phyloP scores from a whole-genome alignment of 2,797 vertebrate species.

The Melanitta fusca region DNA sequence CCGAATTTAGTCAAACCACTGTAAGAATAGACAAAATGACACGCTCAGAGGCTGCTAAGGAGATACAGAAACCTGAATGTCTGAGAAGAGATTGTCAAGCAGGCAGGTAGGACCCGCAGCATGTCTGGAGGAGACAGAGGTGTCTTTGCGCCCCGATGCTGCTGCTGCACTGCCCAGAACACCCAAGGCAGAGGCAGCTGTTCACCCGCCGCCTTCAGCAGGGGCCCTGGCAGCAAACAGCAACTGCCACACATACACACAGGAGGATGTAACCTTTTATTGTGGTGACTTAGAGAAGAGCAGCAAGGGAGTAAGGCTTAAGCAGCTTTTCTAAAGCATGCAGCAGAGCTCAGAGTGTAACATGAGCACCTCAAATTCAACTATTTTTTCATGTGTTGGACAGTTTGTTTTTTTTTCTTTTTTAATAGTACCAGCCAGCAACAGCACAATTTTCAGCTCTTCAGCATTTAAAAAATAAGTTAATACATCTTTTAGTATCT shows the following conservation, averaged over 20 bases:
- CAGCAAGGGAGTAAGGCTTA: neutral
- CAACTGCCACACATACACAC: fast-evolving
- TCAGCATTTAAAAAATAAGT: neutral
- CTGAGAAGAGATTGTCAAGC: neutral
- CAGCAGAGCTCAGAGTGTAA: neutral
- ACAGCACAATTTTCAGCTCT: neutral
- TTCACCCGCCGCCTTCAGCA: fast-evolving
- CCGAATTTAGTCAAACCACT: neutral
- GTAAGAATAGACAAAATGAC: neutral
- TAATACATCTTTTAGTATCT: neutral
- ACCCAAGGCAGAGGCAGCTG: neutral
- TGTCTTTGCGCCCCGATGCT: neutral
- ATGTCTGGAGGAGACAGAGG: fast-evolving
- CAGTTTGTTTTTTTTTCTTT: neutral
- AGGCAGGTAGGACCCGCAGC: neutral
- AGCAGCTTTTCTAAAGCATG: neutral
- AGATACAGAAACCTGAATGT: neutral
- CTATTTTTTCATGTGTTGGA: fast-evolving
- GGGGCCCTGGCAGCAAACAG: neutral
- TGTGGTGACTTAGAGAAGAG: fast-evolving
- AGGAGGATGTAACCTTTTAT: fast-evolving
- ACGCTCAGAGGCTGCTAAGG: neutral
- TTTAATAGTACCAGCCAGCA: neutral
- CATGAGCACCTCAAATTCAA: fast-evolving
- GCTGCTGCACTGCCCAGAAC: fast-evolving